Base-by-base conservation (phyloP, 2,113 vertebrate genomes). In the Chrysemys picta region DNA sequence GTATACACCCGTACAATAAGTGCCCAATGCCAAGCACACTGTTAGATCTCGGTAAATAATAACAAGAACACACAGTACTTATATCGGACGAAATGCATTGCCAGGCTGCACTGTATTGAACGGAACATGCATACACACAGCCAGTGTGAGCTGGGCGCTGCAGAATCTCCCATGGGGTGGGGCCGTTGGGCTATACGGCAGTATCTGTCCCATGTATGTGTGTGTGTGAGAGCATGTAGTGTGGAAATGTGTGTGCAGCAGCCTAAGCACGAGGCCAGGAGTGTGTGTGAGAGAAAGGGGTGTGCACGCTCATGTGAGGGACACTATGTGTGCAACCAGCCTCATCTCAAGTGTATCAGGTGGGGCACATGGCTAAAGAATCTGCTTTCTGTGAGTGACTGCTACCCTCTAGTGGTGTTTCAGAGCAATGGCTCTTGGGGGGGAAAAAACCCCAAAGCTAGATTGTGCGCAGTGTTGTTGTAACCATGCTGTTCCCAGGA, bases 381-480 rank as follows among this genome's bases (percentile, higher is more conserved):
- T 6, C 1, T 0, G 5, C 24, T 54, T 90, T 98, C 82, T 87
- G 90, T 88, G 93, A 88, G 92, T 96, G 52, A 91, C 94, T 98
- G 97, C 98, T 98, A 98, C 98, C 98, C 98, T 98, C 98, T 98
- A 97, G 97, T 96, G 98, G 78, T 89, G 8, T 3, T 27, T 75
- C 87, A 17, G 75, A 72, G 53, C 85, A 94, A 95, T 79, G 89
- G 96, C 95, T 96, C 97, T n/a, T 14, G 85, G 88, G 57, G 56
- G 24, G 27, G 5, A 13, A 31, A 59, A 11, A 8, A 1, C 5
- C 21, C 54, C 54, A 25, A 11, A 59, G 52, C 56, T 59, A 19
- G 31, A 69, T 21, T 38, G 6, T 38, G 16, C 10, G 17, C 65
- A 1, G 31, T 65, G 31, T 19, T 14, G 65, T 69, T 65, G 59